A percentile compares a stretch with the other conserved stretches of the same genome.
These are phyloP conservation scores for Alexandromys fortis DNA, from an alignment of 2,113 vertebrate species.

Conservation along the genomic window DNA sequence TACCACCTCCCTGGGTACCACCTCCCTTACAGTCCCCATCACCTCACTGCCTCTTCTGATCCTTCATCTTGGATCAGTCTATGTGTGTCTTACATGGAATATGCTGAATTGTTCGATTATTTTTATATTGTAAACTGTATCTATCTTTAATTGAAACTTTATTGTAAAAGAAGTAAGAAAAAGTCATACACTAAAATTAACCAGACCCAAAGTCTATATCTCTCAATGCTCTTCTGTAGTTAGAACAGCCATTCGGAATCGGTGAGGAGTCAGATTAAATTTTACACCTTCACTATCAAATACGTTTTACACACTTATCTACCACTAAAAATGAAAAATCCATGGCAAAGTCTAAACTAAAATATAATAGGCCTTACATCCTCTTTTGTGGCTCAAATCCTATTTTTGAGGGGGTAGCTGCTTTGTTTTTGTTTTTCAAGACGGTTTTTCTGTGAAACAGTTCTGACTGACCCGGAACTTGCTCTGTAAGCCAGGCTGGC, in stretches of 20 bases:
- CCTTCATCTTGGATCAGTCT: not conserved
- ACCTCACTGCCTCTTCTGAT: rapidly evolving
- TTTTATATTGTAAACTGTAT: not conserved
- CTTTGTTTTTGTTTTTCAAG: not conserved
- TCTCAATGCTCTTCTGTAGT: not conserved
- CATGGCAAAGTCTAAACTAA: not conserved
- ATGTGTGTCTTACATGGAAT: not conserved
- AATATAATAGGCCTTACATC: not conserved
- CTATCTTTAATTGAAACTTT: not conserved
- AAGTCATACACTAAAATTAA: not conserved
- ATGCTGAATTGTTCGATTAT: not conserved
- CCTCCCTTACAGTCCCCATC: not conserved
- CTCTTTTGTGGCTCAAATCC: not conserved
- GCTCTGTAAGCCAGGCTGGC: too few species aligned
- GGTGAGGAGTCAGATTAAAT: not conserved
- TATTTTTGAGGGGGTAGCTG: not conserved
- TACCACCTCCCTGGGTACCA: too few species aligned
- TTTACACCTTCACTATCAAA: not conserved
- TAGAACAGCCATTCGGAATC: not conserved
- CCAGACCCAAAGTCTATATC: not conserved
- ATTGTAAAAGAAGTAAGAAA: not conserved
- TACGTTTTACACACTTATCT: not conserved
- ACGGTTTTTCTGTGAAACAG: not conserved
- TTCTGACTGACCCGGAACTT: too few species aligned
- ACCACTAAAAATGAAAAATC: not conserved